These are phyloP conservation scores for Creontiades dilutus DNA, from an alignment of 2,888 invertebrate species.

Conservation along the genomic window DNA sequence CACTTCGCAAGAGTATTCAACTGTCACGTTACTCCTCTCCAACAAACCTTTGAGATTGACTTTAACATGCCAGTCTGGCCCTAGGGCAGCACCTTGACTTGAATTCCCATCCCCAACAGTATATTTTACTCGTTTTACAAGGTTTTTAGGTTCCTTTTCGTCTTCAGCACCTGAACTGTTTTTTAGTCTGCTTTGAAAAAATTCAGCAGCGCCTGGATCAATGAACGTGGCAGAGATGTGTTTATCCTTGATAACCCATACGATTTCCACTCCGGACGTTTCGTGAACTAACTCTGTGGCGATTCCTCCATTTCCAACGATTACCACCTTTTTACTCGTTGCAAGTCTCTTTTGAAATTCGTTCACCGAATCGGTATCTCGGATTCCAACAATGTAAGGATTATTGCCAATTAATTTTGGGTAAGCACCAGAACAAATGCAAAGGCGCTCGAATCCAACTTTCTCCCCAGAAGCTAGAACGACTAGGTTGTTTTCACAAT, in stretches of 20 bases:
- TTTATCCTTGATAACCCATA: constrained; percentile 96
- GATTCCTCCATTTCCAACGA: constrained; percentile 99
- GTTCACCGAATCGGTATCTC: constrained; percentile 95
- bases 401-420: constrained; percentile 87
- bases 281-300: constrained; percentile 97
- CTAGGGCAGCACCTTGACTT: constrained; percentile 91
- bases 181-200: constrained; percentile 85
- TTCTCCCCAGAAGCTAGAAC: constrained; percentile 81
- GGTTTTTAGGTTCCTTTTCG: constrained; percentile 64
- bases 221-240: constrained; percentile 96
- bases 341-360: constrained; percentile 86
- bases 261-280: constrained; percentile 88
- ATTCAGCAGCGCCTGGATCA: constrained; percentile 96
- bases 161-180: constrained; percentile 75
- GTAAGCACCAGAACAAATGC: constrained; percentile 93
- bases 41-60: constrained; percentile 82
- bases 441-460: constrained; percentile 88
- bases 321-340: constrained; percentile 85
- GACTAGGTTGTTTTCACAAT: constrained; percentile 81
- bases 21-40: constrained; percentile 78
- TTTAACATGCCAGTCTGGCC: constrained; percentile 96
- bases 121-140: constrained; percentile 84
- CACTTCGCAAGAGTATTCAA: constrained; percentile 80
- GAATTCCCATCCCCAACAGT: constrained; percentile 80
- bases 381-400: constrained; percentile 89